These are phyloP conservation scores for Pogonomyrmex californicus DNA, from an alignment of 1,140 invertebrate genomes.

Conservation along the genomic window DNA sequence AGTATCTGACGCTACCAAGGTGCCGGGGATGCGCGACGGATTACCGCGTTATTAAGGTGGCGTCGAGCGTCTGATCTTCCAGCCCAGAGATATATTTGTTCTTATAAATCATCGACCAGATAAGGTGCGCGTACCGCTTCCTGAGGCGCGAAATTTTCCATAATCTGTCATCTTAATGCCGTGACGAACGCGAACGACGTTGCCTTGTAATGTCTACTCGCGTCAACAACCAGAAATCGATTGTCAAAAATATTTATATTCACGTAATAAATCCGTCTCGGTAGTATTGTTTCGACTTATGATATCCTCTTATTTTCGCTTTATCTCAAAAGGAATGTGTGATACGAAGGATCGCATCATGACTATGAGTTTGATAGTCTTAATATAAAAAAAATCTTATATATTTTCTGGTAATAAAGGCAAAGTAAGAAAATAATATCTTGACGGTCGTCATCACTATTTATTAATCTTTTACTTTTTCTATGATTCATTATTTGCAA, in stretches of 20 bases:
- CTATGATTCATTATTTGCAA: background rate
- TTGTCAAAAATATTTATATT: background rate
- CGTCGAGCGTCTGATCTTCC: constrained; percentile 81
- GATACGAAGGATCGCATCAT: background rate
- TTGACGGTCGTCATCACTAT: background rate
- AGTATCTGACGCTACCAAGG: constrained; percentile 61
- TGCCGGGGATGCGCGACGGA: constrained; percentile 76
- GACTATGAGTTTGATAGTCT: background rate
- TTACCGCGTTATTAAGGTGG: constrained; percentile 84
- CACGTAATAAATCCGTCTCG: constrained; percentile 9
- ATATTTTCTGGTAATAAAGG: background rate
- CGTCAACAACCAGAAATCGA: constrained; percentile 28
- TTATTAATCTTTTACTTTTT: constrained; percentile 10
- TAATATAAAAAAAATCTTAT: constrained; percentile 10
- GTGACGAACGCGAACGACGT: constrained; percentile 27
- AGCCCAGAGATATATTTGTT: constrained; percentile 81
- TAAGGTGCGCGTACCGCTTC: constrained; percentile 79
- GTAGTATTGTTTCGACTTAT: background rate
- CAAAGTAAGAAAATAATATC: too few species aligned
- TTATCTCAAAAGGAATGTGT: background rate
- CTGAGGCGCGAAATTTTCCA: constrained; percentile 79
- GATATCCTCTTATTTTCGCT: background rate
- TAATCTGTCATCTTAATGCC: constrained; percentile 77
- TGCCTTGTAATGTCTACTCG: background rate
- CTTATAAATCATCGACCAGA: constrained; percentile 86